Evolutionary conservation across 2,888 invertebrate genomes (phyloP).

Genomic region (Drosophila mimica): DNA sequence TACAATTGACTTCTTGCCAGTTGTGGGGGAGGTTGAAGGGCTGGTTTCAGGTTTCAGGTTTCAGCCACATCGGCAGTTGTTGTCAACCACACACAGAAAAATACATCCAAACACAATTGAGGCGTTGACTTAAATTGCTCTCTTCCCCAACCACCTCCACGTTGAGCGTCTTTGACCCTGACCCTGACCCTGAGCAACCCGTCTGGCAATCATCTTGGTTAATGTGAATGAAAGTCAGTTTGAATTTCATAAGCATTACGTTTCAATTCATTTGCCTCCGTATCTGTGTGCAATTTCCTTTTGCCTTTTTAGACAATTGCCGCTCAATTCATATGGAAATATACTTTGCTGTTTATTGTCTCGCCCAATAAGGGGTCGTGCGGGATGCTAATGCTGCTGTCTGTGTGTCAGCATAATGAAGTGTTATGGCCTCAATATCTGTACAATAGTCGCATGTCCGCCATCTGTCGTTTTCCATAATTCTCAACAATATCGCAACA

Average conservation of each 20-base stretch:
- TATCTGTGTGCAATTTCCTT: conserved; percentile 44
- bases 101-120: conserved; percentile 8
- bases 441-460: conserved; percentile 37
- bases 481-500: conserved; percentile 36
- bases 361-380: conserved; percentile 1
- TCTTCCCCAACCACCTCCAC: not conserved
- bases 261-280: conserved; percentile 34
- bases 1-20: conserved; percentile 50
- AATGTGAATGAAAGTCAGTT: conserved; percentile 59
- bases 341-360: conserved; percentile 31
- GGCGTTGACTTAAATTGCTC: conserved; percentile 41
- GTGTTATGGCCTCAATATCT: conserved; percentile 56
- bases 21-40: conserved; percentile 1
- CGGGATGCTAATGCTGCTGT: conserved; percentile 4
- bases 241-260: conserved; percentile 67
- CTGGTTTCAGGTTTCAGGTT: conserved; percentile 1
- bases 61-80: conserved; percentile 37
- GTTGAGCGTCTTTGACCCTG: conserved; percentile 17
- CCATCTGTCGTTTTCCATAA: conserved; percentile 28
- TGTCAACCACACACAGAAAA: conserved; percentile 3
- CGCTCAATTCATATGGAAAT: conserved; percentile 76
- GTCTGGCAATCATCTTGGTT: conserved; percentile 18
- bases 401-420: conserved; percentile 56
- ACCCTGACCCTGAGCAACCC: conserved; percentile 23
- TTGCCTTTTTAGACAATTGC: conserved; percentile 60